Conservation (phyloP, 2,888 invertebrate genomes). For the Acrobasis repandana region DNA sequence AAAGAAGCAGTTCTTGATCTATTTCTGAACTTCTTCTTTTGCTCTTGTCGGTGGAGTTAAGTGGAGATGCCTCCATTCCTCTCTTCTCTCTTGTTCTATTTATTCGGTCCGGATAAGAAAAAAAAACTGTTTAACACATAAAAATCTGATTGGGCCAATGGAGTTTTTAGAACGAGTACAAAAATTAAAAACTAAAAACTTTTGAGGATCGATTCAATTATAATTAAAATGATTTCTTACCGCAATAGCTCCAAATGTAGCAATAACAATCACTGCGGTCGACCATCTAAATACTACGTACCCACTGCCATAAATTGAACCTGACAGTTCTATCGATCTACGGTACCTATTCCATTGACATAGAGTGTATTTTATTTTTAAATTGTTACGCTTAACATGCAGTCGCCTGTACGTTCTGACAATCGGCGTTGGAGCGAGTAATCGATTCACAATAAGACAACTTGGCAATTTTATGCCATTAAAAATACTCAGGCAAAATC, state of each 20-base stretch:
- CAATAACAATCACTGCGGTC: slow-evolving; percentile 38
- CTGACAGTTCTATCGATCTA: not conserved
- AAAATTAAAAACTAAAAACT: too few relatives aligned
- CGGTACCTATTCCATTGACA: not conserved
- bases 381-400: not conserved
- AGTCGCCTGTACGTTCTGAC: slow-evolving; percentile 37
- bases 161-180: too few relatives aligned
- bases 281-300: slow-evolving; percentile 2
- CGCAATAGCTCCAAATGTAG: slow-evolving; percentile 26
- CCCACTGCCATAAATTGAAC: slow-evolving; percentile 17
- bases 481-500: slow-evolving; percentile 27
- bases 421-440: slow-evolving; percentile 62
- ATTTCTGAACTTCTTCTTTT: too few relatives aligned
- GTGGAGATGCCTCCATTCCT: too few relatives aligned
- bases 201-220: not conserved
- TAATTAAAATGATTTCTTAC: slow-evolving; percentile 8
- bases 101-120: too few relatives aligned
- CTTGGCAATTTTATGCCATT: slow-evolving; percentile 51
- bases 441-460: slow-evolving; percentile 59
- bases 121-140: too few relatives aligned
- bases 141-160: too few relatives aligned
- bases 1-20: too few relatives aligned
- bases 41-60: too few relatives aligned
- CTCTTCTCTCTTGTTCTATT: too few relatives aligned
- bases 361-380: not conserved